Conservation (phyloP, 2,113 vertebrate species). For the Chaetops frenatus region DNA sequence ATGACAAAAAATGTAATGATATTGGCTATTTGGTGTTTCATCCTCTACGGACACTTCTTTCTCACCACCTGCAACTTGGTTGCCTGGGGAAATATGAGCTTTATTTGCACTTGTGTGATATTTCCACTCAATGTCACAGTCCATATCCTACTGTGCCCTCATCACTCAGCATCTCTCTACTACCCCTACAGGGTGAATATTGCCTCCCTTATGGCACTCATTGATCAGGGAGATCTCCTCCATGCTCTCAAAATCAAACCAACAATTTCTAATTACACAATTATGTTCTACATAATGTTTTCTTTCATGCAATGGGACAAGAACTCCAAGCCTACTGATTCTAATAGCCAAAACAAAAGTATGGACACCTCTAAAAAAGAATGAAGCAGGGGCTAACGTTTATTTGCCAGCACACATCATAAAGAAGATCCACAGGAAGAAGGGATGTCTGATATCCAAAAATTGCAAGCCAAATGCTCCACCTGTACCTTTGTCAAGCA, state of each 20-base stretch:
- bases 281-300: neutral
- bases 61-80: neutral
- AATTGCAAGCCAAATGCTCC: neutral
- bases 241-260: neutral
- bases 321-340: neutral
- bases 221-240: neutral
- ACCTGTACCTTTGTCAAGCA: neutral
- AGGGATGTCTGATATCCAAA: neutral
- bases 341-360: neutral
- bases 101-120: neutral
- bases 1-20: neutral
- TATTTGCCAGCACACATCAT: fast-evolving
- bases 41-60: neutral
- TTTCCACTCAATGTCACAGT: neutral
- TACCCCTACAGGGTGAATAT: neutral
- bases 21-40: neutral
- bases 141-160: fast-evolving
- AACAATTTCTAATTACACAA: neutral
- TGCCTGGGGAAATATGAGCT: neutral
- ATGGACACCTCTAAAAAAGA: neutral
- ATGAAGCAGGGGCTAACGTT: neutral
- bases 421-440: neutral
- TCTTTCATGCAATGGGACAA: neutral
- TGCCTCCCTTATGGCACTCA: neutral
- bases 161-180: neutral